A percentile compares a stretch with the other conserved stretches of the same genome.
Conservation (phyloP, 2,888 invertebrate species). For the Morinoia aosen region DNA sequence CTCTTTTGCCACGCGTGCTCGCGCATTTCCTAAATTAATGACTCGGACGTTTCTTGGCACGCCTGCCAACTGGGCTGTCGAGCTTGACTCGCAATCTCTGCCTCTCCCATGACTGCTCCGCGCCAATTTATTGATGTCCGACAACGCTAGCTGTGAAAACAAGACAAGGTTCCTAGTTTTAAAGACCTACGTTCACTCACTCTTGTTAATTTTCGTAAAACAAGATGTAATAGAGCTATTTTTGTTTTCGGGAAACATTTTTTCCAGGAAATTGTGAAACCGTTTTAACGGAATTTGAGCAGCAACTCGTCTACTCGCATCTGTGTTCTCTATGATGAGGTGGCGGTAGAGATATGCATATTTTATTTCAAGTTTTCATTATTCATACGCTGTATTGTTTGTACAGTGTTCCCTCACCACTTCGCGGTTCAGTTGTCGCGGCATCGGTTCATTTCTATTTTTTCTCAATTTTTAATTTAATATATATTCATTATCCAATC, state of each 20-base stretch:
- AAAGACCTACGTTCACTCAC: background rate
- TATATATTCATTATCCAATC: background rate
- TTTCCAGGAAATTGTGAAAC: background rate
- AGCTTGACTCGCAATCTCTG: background rate
- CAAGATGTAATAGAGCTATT: background rate
- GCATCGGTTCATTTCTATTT: background rate
- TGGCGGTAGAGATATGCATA: too few species aligned
- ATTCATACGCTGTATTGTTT: background rate
- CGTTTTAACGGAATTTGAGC: background rate
- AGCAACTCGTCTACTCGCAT: background rate
- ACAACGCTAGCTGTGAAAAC: background rate
- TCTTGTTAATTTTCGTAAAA: background rate
- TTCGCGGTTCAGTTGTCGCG: background rate
- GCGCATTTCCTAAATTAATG: background rate
- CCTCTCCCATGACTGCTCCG: background rate
- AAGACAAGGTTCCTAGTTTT: background rate
- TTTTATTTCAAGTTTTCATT: background rate
- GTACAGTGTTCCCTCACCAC: background rate
- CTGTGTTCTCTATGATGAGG: background rate
- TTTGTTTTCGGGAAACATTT: background rate
- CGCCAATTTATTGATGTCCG: conserved; percentile 16
- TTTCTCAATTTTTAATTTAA: background rate
- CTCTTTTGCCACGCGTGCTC: background rate
- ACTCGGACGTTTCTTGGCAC: background rate
- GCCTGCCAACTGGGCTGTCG: conserved; percentile 32